These are phyloP conservation scores for Dermatemys mawii DNA, from an alignment of 2,113 vertebrate species.

Conservation along the genomic window DNA sequence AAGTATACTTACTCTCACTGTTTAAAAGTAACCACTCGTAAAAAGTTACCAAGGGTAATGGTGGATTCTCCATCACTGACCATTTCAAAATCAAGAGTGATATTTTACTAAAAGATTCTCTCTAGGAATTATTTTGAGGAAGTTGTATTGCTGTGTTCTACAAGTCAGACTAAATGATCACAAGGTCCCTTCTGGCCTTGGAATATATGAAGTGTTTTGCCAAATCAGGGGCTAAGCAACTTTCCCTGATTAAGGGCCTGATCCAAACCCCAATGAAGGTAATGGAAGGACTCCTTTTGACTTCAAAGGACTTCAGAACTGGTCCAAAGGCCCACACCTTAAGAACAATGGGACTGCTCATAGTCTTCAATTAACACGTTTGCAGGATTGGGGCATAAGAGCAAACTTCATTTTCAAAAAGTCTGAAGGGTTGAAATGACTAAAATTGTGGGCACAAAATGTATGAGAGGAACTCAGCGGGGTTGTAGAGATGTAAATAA, in stretches of 20 bases:
- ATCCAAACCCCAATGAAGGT: not conserved
- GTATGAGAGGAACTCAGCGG: not conserved
- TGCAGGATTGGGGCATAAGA: not conserved
- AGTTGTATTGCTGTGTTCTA: too few relatives aligned
- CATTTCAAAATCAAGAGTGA: too few relatives aligned
- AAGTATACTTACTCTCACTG: too few relatives aligned
- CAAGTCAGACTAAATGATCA: too few relatives aligned
- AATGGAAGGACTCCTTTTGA: not conserved
- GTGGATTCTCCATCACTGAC: too few relatives aligned
- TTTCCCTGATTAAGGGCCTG: not conserved
- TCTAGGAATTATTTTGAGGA: too few relatives aligned
- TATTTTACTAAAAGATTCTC: too few relatives aligned
- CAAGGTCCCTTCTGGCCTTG: not conserved
- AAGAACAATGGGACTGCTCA: not conserved
- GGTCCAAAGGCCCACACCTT: not conserved
- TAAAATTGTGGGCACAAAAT: not conserved
- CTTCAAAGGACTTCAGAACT: not conserved
- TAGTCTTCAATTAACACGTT: not conserved
- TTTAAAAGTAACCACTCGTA: too few relatives aligned
- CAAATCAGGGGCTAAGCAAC: not conserved
- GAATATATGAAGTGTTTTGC: not conserved
- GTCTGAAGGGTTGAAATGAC: not conserved
- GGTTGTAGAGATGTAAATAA: not conserved
- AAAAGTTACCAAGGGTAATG: too few relatives aligned
- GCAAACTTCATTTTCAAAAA: not conserved